These are phyloP conservation scores for Rhinogobius similis DNA, from an alignment of 2,113 vertebrate genomes.

Conservation along the genomic window DNA sequence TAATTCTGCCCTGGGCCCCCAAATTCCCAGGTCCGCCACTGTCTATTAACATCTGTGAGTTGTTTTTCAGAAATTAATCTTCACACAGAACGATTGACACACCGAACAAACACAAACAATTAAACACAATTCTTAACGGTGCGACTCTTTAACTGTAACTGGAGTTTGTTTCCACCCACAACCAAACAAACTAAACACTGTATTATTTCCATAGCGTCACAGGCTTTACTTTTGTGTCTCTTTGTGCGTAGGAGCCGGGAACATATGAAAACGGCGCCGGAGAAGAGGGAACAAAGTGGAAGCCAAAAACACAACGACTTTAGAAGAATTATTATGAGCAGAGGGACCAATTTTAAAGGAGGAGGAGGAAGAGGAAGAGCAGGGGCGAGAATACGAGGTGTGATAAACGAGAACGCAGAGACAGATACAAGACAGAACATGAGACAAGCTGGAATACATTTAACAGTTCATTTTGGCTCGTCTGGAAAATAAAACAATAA, in stretches of 20 bases:
- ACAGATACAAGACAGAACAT: slow-evolving; percentile 46
- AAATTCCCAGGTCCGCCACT: no score
- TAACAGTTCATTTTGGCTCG: no score
- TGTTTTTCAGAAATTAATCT: no score
- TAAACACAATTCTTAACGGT: neutral
- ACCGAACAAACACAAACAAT: no score
- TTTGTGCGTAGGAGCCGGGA: neutral
- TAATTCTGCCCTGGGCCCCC: no score
- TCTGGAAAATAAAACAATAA: no score
- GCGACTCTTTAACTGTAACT: neutral
- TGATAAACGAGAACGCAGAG: slow-evolving; percentile 6
- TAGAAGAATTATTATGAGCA: neutral
- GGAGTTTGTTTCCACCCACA: neutral
- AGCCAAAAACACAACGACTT: neutral
- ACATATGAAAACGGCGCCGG: neutral
- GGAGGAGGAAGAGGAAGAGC: slow-evolving; percentile 33
- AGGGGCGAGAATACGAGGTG: slow-evolving; percentile 32
- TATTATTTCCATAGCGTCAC: no score
- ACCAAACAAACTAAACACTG: neutral
- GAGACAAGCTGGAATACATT: no score
- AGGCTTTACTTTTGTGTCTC: neutral
- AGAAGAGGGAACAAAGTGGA: neutral
- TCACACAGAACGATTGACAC: no score
- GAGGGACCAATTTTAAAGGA: slow-evolving; percentile 32
- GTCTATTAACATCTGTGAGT: no score